Percentiles rank a stretch among this genome's conserved stretches.
These are phyloP conservation scores for Bergia sp. DNA, from an alignment of 92 coral and sea anemone genomes.

Conservation along the genomic window DNA sequence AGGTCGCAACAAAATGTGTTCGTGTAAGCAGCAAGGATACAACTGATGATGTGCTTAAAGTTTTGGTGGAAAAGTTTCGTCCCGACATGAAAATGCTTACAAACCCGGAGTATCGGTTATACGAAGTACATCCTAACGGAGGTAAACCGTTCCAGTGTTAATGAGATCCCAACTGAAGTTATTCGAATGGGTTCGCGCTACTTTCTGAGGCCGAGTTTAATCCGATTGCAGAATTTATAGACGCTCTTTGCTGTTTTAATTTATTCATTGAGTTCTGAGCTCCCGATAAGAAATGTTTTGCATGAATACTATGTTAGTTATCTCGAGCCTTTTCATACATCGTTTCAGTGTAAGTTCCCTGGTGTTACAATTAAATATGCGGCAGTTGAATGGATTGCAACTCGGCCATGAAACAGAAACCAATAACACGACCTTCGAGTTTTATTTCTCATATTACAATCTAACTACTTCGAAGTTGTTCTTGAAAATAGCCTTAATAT, in stretches of 20 bases:
- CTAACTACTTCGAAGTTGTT: slow-evolving; percentile 13
- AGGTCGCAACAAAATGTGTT: slow-evolving; percentile 94
- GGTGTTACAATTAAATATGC: background rate
- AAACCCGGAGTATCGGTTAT: slow-evolving; percentile 84
- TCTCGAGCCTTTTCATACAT: background rate
- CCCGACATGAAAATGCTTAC: slow-evolving; percentile 99
- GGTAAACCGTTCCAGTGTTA: slow-evolving; percentile 63
- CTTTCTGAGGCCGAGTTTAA: background rate
- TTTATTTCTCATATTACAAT: background rate
- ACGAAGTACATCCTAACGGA: slow-evolving; percentile 93
- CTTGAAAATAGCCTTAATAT: background rate
- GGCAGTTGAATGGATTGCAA: slow-evolving; percentile 8
- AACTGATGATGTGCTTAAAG: slow-evolving; percentile 85
- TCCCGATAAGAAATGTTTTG: slow-evolving; percentile 26
- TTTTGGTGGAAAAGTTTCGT: slow-evolving; percentile 93
- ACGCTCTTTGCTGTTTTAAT: background rate
- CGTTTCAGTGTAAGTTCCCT: background rate
- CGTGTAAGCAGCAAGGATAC: slow-evolving; percentile 91
- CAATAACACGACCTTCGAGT: background rate
- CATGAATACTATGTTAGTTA: slow-evolving; percentile 21
- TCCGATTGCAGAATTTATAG: slow-evolving; percentile 26
- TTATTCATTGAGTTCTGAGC: slow-evolving; percentile 15
- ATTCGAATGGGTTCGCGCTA: slow-evolving; percentile 29
- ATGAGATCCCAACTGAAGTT: background rate
- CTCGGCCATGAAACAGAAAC: slow-evolving; percentile 2